Percentiles rank a stretch among this genome's conserved stretches.
These are phyloP conservation scores for Antrozous pallidus DNA, from an alignment of 2,797 vertebrate species.

Conservation along the genomic window DNA sequence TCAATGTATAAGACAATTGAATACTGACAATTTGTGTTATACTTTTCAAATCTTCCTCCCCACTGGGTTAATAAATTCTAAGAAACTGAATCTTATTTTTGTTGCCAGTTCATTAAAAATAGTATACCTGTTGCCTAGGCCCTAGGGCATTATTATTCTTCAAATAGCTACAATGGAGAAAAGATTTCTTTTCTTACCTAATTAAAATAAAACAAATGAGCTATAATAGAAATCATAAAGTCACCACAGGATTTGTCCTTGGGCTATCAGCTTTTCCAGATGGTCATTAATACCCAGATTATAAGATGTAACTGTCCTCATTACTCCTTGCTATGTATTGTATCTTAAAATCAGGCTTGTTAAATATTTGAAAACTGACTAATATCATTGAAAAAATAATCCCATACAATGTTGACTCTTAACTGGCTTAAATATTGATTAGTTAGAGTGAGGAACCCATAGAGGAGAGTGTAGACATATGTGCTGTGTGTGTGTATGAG, in stretches of 20 bases:
- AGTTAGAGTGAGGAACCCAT: background rate
- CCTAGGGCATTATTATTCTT: constrained; percentile 46
- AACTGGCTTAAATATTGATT: constrained; percentile 11
- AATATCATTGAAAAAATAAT: constrained; percentile 50
- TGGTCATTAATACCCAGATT: constrained; percentile 79
- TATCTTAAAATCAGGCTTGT: constrained; percentile 75
- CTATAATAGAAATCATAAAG: constrained; percentile 79
- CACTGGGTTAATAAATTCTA: background rate
- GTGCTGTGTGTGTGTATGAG: too few relatives aligned
- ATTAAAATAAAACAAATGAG: constrained; percentile 79
- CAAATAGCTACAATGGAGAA: background rate
- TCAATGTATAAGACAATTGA: background rate
- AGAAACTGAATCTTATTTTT: constrained; percentile 42
- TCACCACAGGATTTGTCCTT: constrained; percentile 67
- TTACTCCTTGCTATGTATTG: constrained; percentile 72
- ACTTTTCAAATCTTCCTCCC: background rate
- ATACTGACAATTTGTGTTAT: background rate
- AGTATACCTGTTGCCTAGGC: constrained; percentile 35
- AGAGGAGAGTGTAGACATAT: too few relatives aligned
- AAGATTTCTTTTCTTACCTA: constrained; percentile 72
- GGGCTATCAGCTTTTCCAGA: constrained; percentile 77
- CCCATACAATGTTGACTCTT: constrained; percentile 38
- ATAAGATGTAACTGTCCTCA: constrained; percentile 71
- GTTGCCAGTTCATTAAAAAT: constrained; percentile 50
- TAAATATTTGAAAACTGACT: constrained; percentile 59